Evolutionary conservation across 2,888 invertebrate species (phyloP).

Genomic region (Oligia fasciuncula): DNA sequence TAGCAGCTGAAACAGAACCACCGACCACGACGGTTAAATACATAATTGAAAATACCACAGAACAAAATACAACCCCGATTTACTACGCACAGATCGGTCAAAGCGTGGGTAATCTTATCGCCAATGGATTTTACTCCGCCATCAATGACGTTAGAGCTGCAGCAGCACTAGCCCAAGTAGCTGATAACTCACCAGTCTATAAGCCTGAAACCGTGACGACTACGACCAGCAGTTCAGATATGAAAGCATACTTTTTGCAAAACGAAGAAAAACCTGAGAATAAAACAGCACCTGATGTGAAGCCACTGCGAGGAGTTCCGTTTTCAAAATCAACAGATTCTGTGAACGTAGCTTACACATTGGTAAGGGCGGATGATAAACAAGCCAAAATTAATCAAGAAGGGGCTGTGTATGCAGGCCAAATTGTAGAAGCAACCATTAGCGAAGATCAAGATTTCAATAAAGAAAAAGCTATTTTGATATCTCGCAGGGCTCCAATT

Average conservation of each 20-base stretch:
- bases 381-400: slow-evolving; percentile 78
- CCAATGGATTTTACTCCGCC: slow-evolving; percentile 89
- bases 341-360: slow-evolving; percentile 83
- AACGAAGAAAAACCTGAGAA: slow-evolving; percentile 73
- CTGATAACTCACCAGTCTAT: slow-evolving; percentile 87
- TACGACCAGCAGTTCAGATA: slow-evolving; percentile 73
- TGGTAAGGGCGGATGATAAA: slow-evolving; percentile 79
- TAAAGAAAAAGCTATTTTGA: slow-evolving; percentile 78
- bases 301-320: slow-evolving; percentile 79
- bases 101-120: slow-evolving; percentile 80
- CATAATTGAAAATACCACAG: slow-evolving; percentile 76
- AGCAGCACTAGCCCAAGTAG: slow-evolving; percentile 90
- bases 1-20: slow-evolving; percentile 76
- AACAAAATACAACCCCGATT: slow-evolving; percentile 80
- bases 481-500: slow-evolving; percentile 80
- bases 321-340: slow-evolving; percentile 81
- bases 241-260: slow-evolving; percentile 75
- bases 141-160: slow-evolving; percentile 91
- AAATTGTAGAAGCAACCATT: slow-evolving; percentile 84
- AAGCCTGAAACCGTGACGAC: slow-evolving; percentile 69
- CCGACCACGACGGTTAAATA: slow-evolving; percentile 79
- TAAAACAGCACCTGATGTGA: slow-evolving; percentile 76
- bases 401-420: slow-evolving; percentile 83
- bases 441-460: slow-evolving; percentile 85
- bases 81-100: slow-evolving; percentile 88